These are phyloP conservation scores for Cataglyphis rosenhaueri DNA, from an alignment of 2,888 invertebrate species.

Conservation along the genomic window DNA sequence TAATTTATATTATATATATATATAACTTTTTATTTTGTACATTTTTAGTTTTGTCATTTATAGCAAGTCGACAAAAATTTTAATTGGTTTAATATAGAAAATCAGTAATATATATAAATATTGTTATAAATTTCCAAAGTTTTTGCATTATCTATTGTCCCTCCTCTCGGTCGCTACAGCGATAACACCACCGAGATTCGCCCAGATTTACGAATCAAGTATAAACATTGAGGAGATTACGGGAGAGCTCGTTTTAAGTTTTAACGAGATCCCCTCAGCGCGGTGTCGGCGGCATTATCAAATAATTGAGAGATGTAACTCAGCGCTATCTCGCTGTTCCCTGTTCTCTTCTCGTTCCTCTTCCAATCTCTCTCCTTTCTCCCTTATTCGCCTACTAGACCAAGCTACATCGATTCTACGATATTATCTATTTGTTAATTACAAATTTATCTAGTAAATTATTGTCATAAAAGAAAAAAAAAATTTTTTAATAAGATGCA, in stretches of 20 bases:
- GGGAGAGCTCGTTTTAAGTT: conserved; percentile 85
- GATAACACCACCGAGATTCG: conserved; percentile 75
- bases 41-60: background rate
- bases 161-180: conserved; percentile 61
- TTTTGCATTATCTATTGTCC: conserved; percentile 82
- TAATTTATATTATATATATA: background rate
- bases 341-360: conserved; percentile 65
- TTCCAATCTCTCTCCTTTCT: conserved; percentile 53
- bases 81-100: conserved; percentile 17
- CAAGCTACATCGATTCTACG: conserved; percentile 22
- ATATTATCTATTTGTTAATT: conserved; percentile 47
- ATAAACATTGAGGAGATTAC: conserved; percentile 85
- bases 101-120: conserved; percentile 27
- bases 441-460: background rate
- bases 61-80: background rate
- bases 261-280: conserved; percentile 85
- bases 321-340: conserved; percentile 82
- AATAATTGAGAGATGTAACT: conserved; percentile 86
- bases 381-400: conserved; percentile 36
- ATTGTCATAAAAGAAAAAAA: background rate
- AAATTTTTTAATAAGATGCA: background rate
- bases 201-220: conserved; percentile 83
- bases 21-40: background rate
- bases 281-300: conserved; percentile 85
- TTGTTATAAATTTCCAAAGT: conserved; percentile 70